A percentile compares a stretch with the other conserved stretches of the same genome.
phyloP scores from a whole-genome alignment of 2,888 invertebrate genomes.

The Pollenia griseotomentosa region DNA sequence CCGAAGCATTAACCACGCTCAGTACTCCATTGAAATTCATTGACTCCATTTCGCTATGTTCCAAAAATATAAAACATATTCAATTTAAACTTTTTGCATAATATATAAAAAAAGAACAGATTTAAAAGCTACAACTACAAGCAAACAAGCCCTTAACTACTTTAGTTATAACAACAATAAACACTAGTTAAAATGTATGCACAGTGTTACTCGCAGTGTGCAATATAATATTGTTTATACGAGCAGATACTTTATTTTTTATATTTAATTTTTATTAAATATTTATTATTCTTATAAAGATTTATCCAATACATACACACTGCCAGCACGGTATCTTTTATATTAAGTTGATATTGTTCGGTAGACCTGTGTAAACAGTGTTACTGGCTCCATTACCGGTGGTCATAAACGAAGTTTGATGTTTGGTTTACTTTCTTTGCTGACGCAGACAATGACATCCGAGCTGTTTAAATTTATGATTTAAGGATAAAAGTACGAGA shows the following conservation, averaged over 20 bases:
- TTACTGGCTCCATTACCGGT: slow-evolving; percentile 8
- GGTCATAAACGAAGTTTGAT: slow-evolving; percentile 19
- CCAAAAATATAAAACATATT: not conserved
- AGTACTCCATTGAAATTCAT: not conserved
- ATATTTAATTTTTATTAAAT: not conserved
- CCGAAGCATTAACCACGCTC: too few species aligned
- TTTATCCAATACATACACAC: not conserved
- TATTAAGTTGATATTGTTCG: too few species aligned
- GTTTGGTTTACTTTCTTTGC: not conserved
- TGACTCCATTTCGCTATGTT: too few species aligned
- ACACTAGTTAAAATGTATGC: not conserved
- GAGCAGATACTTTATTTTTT: too few species aligned
- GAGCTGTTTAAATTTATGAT: slow-evolving; percentile 14
- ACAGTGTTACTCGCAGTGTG: not conserved
- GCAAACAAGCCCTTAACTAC: not conserved
- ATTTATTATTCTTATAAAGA: slow-evolving; percentile 9
- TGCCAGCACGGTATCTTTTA: too few species aligned
- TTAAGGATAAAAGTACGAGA: slow-evolving; percentile 25
- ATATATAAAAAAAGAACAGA: not conserved
- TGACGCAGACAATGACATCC: slow-evolving; percentile 7
- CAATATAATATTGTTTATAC: not conserved
- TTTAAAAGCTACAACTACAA: slow-evolving; percentile 32
- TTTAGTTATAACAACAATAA: not conserved
- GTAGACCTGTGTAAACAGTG: slow-evolving; percentile 38
- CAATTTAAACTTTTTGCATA: slow-evolving; percentile 15